Base-by-base conservation (phyloP, 2,888 invertebrate species). In the Adelognathus sp. region DNA sequence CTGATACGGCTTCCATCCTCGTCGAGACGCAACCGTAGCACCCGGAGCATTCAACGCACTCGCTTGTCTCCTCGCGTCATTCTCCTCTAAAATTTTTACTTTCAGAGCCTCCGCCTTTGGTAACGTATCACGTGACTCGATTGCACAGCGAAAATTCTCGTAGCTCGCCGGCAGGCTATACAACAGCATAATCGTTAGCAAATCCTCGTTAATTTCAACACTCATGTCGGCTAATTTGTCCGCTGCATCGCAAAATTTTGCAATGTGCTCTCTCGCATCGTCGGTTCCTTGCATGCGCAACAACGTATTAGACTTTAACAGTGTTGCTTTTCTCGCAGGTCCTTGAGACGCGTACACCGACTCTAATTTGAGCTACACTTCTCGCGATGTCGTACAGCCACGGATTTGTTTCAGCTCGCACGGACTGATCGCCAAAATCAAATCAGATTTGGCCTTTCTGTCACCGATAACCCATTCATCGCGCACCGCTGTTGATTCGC, bases 291-390 rank as follows among this genome's bases (percentile, higher is more conserved):
- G 6, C 72, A 81, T 74, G 27, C 67, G 63, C 3, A 72, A 67
- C 16, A 76, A 33, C n/a, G n/a, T n/a, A n/a, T n/a, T n/a, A n/a
- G n/a, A 72, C 24, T 80, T 81, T 9, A 81, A 39, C 7, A 80
- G 46, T 5, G 73, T 79, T 3, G 77, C 80, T 27, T 80, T 80
- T 9, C 66, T 54, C n/a, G 80, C 80, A 16, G 79, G 81, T 3
- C 81, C 76, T 50, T 73, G 70, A 7, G 76, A 76, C 6, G 50
- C 61, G 50, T 72, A 73, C 6, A 76, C 56, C 9, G 39, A 33
- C 16, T 72, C 41, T 0, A 79, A 54, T 16, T 72, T 79, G 3
- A 66, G 33, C 77, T 78, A 80, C n/a, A 80, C 50, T 29, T 61
- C 71, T 3, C 54, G 58, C 1, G 80, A 80, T 7, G 76, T 81